Evolutionary conservation across 2,888 invertebrate species (phyloP), one percentile per base, ranked within the genome.

Genomic region (Brachylomia viminalis): DNA sequence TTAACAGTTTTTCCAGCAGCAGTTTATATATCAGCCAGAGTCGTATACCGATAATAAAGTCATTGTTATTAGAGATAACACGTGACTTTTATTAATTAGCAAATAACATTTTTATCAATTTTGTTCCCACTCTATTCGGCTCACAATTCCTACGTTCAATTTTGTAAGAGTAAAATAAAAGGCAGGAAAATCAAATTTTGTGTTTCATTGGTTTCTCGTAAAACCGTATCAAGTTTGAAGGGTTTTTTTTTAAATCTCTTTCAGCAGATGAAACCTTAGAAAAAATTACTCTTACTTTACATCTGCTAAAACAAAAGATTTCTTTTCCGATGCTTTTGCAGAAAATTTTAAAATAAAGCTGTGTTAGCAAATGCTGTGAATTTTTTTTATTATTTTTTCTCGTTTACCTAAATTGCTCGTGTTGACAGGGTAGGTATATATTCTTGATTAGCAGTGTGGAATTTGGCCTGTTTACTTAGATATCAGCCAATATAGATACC

Each of bases 51-150:
- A 83, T 82, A 72, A 72, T 62, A 82, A 71, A 75, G 70, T 73
- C 79, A 83, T 75, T 75, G 68, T 72, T 68, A 66, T 81, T 78
- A 42, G 33, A 82, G 82, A 82, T 82, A 74, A 74, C 82, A 82
- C 67, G 58, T 59, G 45, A 80, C 33, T 78, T 82, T 82, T 74
- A 82, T 77, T 82, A 82, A 74, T 74, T 58, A 80, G 70, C 52
- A 66, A 75, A 49, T 69, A 68, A 65, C n/a, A 58, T 65, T 73
- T 72, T 73, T 62, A 79, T 79, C 56, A 79, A 33, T 73, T 66
- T 30, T 71, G 33, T 45, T 33, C 52, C 42, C 7, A 58, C 52
- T 52, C 38, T 27, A 56, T 78, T 79, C 73, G 10, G 47, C n/a
- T 49, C 30, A 66, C 20, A 54, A 38, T 38, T 62, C 15, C 15